phyloP scores from a whole-genome alignment of 2,113 vertebrate species.

The Proterorhinus semilunaris region DNA sequence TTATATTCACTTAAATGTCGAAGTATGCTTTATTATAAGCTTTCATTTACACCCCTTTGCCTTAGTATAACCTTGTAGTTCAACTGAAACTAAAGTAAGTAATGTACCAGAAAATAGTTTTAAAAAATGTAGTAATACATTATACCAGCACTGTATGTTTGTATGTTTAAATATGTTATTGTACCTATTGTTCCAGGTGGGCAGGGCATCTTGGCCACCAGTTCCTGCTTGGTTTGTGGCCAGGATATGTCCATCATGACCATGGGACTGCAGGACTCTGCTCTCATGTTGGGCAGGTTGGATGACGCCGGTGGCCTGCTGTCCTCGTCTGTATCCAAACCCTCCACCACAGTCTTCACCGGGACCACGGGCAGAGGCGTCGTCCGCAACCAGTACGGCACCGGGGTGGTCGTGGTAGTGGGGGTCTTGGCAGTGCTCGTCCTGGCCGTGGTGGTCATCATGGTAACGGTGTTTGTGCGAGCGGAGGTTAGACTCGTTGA shows the following conservation, averaged over 20 bases:
- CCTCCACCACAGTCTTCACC: slow-evolving; percentile 56
- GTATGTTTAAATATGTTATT: too few relatives aligned
- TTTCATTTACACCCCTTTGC: too few relatives aligned
- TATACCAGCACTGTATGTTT: too few relatives aligned
- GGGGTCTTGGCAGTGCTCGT: slow-evolving; percentile 68
- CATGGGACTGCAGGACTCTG: slow-evolving; percentile 85
- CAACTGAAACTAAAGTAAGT: too few relatives aligned
- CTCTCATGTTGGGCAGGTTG: slow-evolving; percentile 81
- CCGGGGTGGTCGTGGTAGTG: slow-evolving; percentile 63
- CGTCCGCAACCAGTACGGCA: slow-evolving; percentile 71
- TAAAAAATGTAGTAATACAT: too few relatives aligned
- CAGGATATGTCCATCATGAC: slow-evolving; percentile 88
- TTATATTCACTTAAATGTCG: too few relatives aligned
- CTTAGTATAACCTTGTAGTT: too few relatives aligned
- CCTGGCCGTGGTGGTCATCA: slow-evolving; percentile 65
- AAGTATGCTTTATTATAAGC: too few relatives aligned
- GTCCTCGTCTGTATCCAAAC: slow-evolving; percentile 60
- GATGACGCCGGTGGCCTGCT: slow-evolving; percentile 76
- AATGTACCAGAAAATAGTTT: too few relatives aligned
- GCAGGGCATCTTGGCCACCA: slow-evolving; percentile 84
- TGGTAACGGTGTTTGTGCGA: slow-evolving; percentile 63
- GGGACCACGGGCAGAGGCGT: slow-evolving; percentile 73
- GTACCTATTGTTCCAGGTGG: slow-evolving; percentile 88
- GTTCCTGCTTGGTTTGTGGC: slow-evolving; percentile 90
- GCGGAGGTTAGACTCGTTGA: slow-evolving; percentile 74